Conservation (phyloP, 2,797 vertebrate species). For the Pangasius macronema region DNA sequence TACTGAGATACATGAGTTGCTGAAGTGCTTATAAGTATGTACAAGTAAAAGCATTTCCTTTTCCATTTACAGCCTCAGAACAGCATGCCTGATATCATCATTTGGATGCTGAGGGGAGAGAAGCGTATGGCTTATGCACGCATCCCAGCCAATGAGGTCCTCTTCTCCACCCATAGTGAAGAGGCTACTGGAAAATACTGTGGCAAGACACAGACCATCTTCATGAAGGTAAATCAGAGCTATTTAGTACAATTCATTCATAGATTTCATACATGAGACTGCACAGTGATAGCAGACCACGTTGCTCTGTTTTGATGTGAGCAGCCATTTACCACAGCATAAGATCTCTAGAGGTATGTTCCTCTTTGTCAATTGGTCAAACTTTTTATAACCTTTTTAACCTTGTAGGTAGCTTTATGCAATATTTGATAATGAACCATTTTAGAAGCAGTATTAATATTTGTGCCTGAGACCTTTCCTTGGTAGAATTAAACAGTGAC, state of each 20-base stretch:
- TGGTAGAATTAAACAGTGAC: background rate
- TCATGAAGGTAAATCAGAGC: slow-evolving; percentile 82
- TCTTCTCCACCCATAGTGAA: slow-evolving; percentile 85
- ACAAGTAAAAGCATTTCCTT: background rate
- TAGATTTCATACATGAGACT: background rate
- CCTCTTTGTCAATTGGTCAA: background rate
- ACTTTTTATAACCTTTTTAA: background rate
- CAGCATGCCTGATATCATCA: slow-evolving; percentile 94
- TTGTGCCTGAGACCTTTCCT: background rate
- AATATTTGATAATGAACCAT: background rate
- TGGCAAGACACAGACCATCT: slow-evolving; percentile 87
- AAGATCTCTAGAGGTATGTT: background rate
- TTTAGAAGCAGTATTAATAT: background rate
- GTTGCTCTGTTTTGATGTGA: background rate
- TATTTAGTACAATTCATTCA: background rate
- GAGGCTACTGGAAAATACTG: slow-evolving; percentile 88
- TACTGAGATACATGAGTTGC: background rate
- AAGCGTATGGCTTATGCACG: slow-evolving; percentile 90
- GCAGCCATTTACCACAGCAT: background rate
- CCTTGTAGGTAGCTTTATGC: background rate
- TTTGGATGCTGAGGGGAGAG: slow-evolving; percentile 98
- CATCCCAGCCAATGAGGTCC: slow-evolving; percentile 87
- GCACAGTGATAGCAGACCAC: background rate
- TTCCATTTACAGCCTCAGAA: slow-evolving; percentile 84
- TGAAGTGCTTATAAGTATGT: background rate